phyloP scores from a whole-genome alignment of 1,140 invertebrate species.

The Homarus americanus region DNA sequence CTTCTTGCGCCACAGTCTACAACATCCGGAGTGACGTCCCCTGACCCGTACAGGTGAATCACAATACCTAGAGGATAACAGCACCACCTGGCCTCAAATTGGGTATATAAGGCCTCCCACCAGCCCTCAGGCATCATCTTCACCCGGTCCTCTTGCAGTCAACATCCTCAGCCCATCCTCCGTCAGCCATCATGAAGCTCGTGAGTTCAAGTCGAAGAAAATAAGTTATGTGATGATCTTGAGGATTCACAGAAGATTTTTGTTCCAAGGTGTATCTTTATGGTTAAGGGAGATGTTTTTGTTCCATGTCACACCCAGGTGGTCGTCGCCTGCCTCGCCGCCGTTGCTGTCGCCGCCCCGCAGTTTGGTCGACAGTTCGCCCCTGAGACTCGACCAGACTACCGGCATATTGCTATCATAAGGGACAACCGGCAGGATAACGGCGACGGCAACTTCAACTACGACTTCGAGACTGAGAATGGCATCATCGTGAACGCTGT shows the following conservation, averaged over 20 bases:
- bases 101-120: neutral
- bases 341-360: conserved; percentile 9
- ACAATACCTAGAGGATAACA: conserved; percentile 26
- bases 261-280: too few species aligned
- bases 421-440: conserved; percentile 35
- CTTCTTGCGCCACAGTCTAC: too few species aligned
- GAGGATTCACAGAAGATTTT: neutral
- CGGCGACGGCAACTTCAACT: conserved; percentile 46
- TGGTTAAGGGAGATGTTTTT: too few species aligned
- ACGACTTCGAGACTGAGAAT: conserved; percentile 47
- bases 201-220: conserved; percentile 4
- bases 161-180: neutral
- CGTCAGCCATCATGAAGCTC: conserved; percentile 42
- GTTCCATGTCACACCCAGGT: neutral
- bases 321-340: conserved; percentile 30
- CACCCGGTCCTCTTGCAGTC: too few species aligned
- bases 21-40: conserved; percentile 11
- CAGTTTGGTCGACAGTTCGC: conserved; percentile 14
- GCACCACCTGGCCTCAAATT: conserved; percentile 10
- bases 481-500: conserved; percentile 28
- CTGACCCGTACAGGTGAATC: neutral
- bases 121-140: neutral
- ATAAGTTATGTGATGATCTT: too few species aligned
- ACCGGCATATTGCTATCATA: conserved; percentile 27
- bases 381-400: neutral